These are phyloP conservation scores for Drosophila tropicalis DNA, from an alignment of 1,140 invertebrate species.

Conservation along the genomic window DNA sequence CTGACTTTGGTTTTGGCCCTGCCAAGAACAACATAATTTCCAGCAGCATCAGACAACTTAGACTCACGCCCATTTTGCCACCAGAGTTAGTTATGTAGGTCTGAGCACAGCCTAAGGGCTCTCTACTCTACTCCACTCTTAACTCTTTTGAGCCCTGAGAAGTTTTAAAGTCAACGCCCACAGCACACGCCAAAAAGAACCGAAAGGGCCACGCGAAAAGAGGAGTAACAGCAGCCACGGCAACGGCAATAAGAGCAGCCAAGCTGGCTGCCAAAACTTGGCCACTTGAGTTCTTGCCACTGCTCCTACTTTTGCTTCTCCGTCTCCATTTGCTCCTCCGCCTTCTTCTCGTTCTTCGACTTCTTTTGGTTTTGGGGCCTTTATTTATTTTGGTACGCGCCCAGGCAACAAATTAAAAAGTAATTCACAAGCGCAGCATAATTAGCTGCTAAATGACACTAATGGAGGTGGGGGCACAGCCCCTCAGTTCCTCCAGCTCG, in stretches of 20 bases:
- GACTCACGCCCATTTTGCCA: slow-evolving; percentile 68
- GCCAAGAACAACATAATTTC: slow-evolving; percentile 64
- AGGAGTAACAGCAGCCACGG: slow-evolving; percentile 6
- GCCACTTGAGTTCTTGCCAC: slow-evolving; percentile 60
- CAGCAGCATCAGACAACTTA: slow-evolving; percentile 24
- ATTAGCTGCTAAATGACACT: slow-evolving; percentile 78
- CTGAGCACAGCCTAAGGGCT: slow-evolving; percentile 1
- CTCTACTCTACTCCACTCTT: not conserved
- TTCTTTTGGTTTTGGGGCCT: slow-evolving; percentile 35
- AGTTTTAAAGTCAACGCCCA: slow-evolving; percentile 64
- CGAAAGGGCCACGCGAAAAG: slow-evolving; percentile 19
- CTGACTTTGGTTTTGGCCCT: not conserved
- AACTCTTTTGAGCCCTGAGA: not conserved
- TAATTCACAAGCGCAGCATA: slow-evolving; percentile 75
- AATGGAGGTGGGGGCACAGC: slow-evolving; percentile 46
- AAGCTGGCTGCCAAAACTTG: slow-evolving; percentile 70
- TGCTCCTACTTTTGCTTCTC: slow-evolving; percentile 2
- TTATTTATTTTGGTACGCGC: slow-evolving; percentile 73
- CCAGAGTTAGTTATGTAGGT: slow-evolving; percentile 28
- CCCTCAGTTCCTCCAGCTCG: slow-evolving; percentile 10
- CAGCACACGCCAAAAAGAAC: slow-evolving; percentile 59
- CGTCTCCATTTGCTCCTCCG: not conserved
- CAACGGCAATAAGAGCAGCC: slow-evolving; percentile 45
- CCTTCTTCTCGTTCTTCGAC: not conserved
- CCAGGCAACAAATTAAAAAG: slow-evolving; percentile 77